A percentile compares a stretch with the other conserved stretches of the same genome.
Conservation (phyloP, 2,888 invertebrate genomes). For the Erebia palarica region DNA sequence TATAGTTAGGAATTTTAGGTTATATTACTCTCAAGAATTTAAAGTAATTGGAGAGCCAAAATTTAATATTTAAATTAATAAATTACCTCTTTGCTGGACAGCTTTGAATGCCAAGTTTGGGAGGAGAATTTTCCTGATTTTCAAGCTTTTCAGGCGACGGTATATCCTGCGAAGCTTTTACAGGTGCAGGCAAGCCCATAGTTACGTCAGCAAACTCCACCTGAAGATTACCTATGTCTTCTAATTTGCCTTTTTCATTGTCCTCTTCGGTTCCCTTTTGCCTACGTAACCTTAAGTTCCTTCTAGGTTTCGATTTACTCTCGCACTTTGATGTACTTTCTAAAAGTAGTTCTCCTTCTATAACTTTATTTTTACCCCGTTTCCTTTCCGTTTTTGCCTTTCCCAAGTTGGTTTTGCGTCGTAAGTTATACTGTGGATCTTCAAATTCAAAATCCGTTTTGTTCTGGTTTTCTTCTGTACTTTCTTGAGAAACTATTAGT, state of each 20-base stretch:
- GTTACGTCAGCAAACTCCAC: constrained; percentile 70
- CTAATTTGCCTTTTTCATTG: constrained; percentile 52
- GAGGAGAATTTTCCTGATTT: constrained; percentile 57
- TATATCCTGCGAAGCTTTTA: constrained; percentile 59
- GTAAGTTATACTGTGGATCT: constrained; percentile 60
- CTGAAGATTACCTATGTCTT: constrained; percentile 68
- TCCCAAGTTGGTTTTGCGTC: constrained; percentile 47
- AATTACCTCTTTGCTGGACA: constrained; percentile 71
- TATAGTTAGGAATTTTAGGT: no score
- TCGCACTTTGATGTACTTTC: constrained; percentile 54
- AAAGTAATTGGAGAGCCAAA: no score
- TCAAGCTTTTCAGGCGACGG: constrained; percentile 61
- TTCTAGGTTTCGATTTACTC: constrained; percentile 49
- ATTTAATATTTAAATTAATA: not conserved
- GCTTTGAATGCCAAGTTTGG: constrained; percentile 59
- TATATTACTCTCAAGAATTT: no score
- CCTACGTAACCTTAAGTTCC: constrained; percentile 58
- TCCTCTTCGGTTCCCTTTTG: constrained; percentile 50
- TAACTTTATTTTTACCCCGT: constrained; percentile 35
- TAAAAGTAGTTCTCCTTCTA: constrained; percentile 45
- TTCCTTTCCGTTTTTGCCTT: constrained; percentile 38
- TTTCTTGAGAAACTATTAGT: constrained; percentile 52
- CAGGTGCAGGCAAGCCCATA: constrained; percentile 57
- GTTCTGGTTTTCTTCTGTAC: constrained; percentile 26
- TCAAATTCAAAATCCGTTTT: constrained; percentile 36